Evolutionary conservation across 2,888 invertebrate genomes (phyloP).

Genomic region (Zygogramma bicolorata): DNA sequence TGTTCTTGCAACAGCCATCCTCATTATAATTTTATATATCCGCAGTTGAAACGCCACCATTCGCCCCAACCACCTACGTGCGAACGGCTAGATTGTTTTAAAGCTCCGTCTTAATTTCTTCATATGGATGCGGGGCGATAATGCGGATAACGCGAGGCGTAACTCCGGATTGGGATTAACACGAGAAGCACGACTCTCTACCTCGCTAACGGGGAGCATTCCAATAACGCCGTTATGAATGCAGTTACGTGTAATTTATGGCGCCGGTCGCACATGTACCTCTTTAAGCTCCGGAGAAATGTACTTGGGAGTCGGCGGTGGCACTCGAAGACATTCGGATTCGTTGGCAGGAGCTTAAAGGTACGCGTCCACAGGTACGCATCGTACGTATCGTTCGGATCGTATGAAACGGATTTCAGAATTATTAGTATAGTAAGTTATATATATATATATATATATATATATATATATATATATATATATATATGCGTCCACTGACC

Average conservation of each 20-base stretch:
- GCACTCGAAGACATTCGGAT: no score
- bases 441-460: no score
- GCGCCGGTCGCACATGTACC: not conserved
- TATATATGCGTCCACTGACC: no score
- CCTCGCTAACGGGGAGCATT: constrained; percentile 17
- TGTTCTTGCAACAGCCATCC: constrained; percentile 32
- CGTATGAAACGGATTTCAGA: no score
- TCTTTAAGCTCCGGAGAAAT: not conserved
- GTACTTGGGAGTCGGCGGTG: no score
- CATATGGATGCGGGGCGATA: constrained; percentile 44
- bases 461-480: no score
- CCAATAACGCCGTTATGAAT: constrained; percentile 18
- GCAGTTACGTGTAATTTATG: constrained; percentile 18
- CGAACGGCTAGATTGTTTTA: constrained; percentile 44
- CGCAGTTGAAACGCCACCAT: constrained; percentile 30
- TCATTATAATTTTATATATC: constrained; percentile 42
- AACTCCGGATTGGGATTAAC: constrained; percentile 24
- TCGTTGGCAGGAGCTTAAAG: no score
- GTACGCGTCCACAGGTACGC: no score
- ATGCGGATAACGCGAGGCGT: constrained; percentile 35
- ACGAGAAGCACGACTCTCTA: constrained; percentile 23
- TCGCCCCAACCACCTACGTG: constrained; percentile 42
- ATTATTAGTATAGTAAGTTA: no score
- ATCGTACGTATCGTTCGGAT: no score
- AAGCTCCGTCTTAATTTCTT: constrained; percentile 44